Evolutionary conservation across 2,113 vertebrate species (phyloP), one percentile per base, ranked within the genome.

Genomic region (Morphnarchus princeps): DNA sequence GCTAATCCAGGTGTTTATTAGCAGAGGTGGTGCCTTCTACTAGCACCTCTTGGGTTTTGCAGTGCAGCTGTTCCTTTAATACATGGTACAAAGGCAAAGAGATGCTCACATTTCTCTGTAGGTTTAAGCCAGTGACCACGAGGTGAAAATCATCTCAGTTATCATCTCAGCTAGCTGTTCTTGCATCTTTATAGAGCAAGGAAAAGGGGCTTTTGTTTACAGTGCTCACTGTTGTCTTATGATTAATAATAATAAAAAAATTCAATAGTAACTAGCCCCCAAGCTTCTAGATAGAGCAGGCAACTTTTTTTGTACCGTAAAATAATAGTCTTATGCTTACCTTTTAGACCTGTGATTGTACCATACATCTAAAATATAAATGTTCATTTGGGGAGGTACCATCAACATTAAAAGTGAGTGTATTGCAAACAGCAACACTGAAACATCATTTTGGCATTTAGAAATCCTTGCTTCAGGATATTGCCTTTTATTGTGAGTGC

Each of bases 381-480:
- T 90, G 87, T 87, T 74, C 57, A 42, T 96, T 97, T 97, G 70
- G 58, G 93, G 82, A 94, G 24, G 89, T 83, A 73, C 77, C 73
- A 92, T 87, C 83, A 84, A 42, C 43, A 82, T 88, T 89, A 95
- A 78, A 95, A 95, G 82, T 31, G 77, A 93, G 80, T 18, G 16
- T 80, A 76, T 82, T 96, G 82, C 90, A 90, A 95, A 49, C 31
- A 62, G 89, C 52, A 76, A 34, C 55, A 94, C 78, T 42, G 84
- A 96, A 88, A 87, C 13, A 40, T 72, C 82, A 57, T 80, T 89
- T 82, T 84, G 72, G 58, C 49, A 89, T 93, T 85, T 67, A 72
- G n/a, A 83, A 89, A 80, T 83, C 93, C 47, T 82, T 91, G 82
- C 89, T 94, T 90, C 31, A 88, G 82, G 61, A 85, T 59, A 96